Base-by-base conservation (phyloP, 2,113 vertebrate species). In the Rutilus rutilus region DNA sequence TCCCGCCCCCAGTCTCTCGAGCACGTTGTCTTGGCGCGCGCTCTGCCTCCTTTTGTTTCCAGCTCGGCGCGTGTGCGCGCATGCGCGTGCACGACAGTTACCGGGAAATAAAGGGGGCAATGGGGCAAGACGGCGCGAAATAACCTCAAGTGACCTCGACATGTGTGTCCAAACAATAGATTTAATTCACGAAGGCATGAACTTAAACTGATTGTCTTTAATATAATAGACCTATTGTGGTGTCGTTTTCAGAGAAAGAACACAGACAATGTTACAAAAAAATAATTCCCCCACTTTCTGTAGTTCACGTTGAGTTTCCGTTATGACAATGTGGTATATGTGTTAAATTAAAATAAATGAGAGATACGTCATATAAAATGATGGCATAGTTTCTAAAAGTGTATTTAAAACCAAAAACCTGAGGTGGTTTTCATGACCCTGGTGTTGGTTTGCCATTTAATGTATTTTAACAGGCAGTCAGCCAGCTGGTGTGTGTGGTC, bases 21-120 rank as follows among this genome's bases (percentile, higher is more conserved):
- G 87, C 78, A 83, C 57, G 84, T 71, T 82, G 19, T 25, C 42
- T 57, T 25, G 25, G 60, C 25, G 77, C 62, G 85, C 69, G 67
- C 82, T 19, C 76, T 33, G 33, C 33, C 79, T 88, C 90, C 87
- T 87, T 88, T 90, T 89, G 86, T 88, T 81, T 82, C 73, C 27
- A 76, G 75, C 36, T 57, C 19, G 45, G 42, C 54, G 84, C 42
- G 76, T 85, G 84, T 60, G 83, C 87, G 86, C 88, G 76, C 64
- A 69, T 54, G 80, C 64, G 80, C 64, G 42, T 36, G 17, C 62
- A 30, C 62, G 62, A 2, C 2, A 6, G 0, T 4, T 5, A 25
- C 50, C 3, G 82, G 4, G 47, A 8, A 59, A 59, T 21, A 52
- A 82, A 81, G 69, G 42, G 45, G 60, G 65, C 11, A 21, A n/a